Evolutionary conservation across 2,888 invertebrate genomes (phyloP).

Genomic region (Macaria notata): DNA sequence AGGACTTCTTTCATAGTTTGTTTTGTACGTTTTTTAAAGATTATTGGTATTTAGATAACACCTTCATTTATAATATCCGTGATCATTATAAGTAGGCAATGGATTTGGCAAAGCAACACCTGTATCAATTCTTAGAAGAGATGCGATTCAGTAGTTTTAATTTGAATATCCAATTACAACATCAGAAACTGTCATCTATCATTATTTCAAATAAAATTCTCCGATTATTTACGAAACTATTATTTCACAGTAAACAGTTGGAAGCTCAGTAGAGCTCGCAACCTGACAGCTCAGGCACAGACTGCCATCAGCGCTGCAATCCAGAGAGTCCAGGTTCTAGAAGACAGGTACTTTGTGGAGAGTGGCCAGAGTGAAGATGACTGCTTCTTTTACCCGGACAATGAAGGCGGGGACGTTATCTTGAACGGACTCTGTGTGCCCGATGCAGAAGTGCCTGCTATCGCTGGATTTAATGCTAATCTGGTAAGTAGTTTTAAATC

Average conservation of each 20-base stretch:
- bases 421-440: slow-evolving; percentile 55
- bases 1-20: background rate
- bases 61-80: too few relatives aligned
- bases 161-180: too few relatives aligned
- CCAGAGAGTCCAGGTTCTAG: slow-evolving; percentile 49
- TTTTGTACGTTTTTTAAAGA: background rate
- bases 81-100: too few relatives aligned
- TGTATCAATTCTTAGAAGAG: too few relatives aligned
- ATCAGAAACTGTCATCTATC: too few relatives aligned
- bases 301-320: slow-evolving; percentile 45
- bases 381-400: slow-evolving; percentile 70
- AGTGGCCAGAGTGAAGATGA: slow-evolving; percentile 52
- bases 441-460: slow-evolving; percentile 40
- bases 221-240: background rate
- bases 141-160: too few relatives aligned
- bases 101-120: too few relatives aligned
- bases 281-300: slow-evolving; percentile 36
- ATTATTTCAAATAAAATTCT: too few relatives aligned
- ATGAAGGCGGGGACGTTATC: slow-evolving; percentile 60
- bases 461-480: slow-evolving; percentile 46
- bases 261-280: slow-evolving; percentile 55
- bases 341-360: slow-evolving; percentile 49
- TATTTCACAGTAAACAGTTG: slow-evolving; percentile 56
- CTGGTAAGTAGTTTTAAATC: slow-evolving; percentile 40
- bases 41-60: too few relatives aligned